These are phyloP conservation scores for Pedetes capensis DNA, from an alignment of 2,113 vertebrate species.

Conservation along the genomic window DNA sequence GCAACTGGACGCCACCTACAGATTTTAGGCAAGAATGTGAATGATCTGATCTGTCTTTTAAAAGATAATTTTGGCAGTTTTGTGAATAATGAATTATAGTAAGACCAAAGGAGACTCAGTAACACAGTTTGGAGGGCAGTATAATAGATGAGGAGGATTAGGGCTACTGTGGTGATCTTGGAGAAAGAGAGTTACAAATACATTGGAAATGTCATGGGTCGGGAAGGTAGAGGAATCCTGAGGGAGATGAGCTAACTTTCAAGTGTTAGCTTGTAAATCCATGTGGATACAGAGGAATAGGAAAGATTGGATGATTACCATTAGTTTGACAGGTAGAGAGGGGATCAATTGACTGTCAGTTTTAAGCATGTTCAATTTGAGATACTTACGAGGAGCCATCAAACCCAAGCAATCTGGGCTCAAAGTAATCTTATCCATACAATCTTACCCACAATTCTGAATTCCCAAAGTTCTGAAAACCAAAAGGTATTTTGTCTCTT, in stretches of 20 bases:
- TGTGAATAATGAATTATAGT: slow-evolving; percentile 16
- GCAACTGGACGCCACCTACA: background rate
- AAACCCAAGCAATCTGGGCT: background rate
- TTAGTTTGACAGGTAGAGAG: background rate
- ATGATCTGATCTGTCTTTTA: background rate
- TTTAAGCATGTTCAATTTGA: background rate
- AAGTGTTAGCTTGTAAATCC: background rate
- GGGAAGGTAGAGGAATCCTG: background rate
- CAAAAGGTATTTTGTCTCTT: background rate
- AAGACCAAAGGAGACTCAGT: background rate
- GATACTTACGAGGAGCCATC: background rate
- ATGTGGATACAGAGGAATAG: background rate
- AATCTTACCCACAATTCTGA: background rate
- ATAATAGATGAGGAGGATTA: background rate
- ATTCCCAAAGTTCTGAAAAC: background rate
- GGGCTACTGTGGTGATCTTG: background rate
- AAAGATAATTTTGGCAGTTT: background rate
- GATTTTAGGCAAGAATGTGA: background rate
- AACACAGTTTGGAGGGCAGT: background rate
- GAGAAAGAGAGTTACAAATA: background rate
- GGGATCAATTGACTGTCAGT: background rate
- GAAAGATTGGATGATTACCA: background rate
- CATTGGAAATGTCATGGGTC: background rate
- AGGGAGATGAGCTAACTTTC: background rate
- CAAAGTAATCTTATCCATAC: background rate